A percentile compares a stretch with the other conserved stretches of the same genome.
These are phyloP conservation scores for Diarsia mendica DNA, from an alignment of 2,888 invertebrate species.

Conservation along the genomic window DNA sequence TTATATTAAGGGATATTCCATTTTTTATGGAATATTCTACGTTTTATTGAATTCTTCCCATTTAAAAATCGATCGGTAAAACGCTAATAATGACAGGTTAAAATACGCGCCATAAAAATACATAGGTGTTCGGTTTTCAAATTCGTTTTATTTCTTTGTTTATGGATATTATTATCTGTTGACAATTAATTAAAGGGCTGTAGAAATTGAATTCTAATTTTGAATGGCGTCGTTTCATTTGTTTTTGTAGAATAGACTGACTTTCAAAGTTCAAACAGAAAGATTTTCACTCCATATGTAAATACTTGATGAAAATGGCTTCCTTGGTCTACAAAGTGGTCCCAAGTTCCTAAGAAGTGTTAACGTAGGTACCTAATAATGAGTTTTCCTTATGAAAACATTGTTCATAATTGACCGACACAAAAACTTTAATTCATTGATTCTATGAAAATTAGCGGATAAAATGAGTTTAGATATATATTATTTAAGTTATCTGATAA, in stretches of 20 bases:
- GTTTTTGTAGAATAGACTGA: neutral
- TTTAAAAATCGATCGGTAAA: constrained; percentile 64
- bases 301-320: neutral
- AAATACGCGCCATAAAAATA: constrained; percentile 48
- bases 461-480: no score
- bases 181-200: constrained; percentile 44
- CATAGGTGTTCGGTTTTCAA: constrained; percentile 50
- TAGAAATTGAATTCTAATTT: constrained; percentile 50
- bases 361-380: no score
- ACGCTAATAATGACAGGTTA: constrained; percentile 38
- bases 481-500: no score
- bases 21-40: constrained; percentile 21
- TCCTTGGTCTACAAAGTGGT: neutral
- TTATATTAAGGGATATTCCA: constrained; percentile 26
- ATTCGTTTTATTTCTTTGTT: constrained; percentile 42
- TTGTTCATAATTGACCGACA: neutral
- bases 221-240: constrained; percentile 18
- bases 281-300: neutral
- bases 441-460: neutral
- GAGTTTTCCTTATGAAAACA: neutral
- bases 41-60: constrained; percentile 44
- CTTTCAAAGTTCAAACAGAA: neutral
- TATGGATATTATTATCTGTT: constrained; percentile 41
- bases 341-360: neutral
- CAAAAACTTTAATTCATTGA: neutral